Base-by-base conservation (phyloP, 2,113 vertebrate genomes). In the Eretmochelys imbricata region DNA sequence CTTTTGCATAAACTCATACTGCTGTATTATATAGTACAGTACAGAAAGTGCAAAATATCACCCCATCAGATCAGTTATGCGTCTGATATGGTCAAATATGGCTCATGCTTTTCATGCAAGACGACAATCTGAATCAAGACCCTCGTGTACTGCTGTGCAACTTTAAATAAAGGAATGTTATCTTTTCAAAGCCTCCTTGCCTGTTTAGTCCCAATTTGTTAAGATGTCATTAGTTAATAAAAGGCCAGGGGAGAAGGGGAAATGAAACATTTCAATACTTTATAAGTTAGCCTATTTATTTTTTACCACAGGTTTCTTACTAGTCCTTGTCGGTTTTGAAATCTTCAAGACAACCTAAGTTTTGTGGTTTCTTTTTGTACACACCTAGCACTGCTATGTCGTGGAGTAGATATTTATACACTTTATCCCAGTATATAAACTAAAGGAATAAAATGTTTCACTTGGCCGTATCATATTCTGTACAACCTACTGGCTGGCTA, bases 271-370 rank as follows among this genome's bases (percentile, higher is more conserved):
- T 98, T 98, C 96, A 95, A 97, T 97, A 98, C 97, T 98, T 94
- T 97, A 96, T 97, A 98, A 96, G 97, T 98, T 98, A 97, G 97
- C 97, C 97, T 98, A 93, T 94, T 96, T 93, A 93, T 85, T 98
- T 98, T 89, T 97, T 97, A 98, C 97, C 98, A 98, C 98, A 98
- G 97, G 97, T 98, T 98, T 98, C 97, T 97, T 98, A 97, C 96
- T 92, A 97, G 98, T 98, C 98, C 94, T 90, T 79, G 81, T 76
- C 93, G 97, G 96, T 89, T 96, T 95, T 87, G 89, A 93, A 82
- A 93, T 91, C 95, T 96, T 88, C 84, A 75, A 76, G 86, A 88
- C 88, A 85, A 97, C 75, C 94, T 89, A 94, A 42, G 7, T 55
- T 50, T 72, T 35, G 82, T 0, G 2, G 89, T 12, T 46, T 53